Conservation (phyloP, 2,797 vertebrate species). For the Trematomus bernacchii region DNA sequence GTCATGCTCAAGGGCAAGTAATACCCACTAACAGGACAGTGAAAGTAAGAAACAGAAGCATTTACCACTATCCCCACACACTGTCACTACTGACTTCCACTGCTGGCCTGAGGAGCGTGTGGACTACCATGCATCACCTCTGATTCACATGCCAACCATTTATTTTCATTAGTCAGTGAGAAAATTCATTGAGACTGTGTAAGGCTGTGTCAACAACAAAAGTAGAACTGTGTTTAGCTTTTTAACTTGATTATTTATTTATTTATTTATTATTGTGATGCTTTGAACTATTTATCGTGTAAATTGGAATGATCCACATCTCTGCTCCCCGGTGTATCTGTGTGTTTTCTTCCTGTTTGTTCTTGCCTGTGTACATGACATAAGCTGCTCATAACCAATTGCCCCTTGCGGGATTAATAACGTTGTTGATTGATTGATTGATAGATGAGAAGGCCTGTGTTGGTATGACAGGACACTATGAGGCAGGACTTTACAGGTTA, state of each 20-base stretch:
- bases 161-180: slow-evolving; percentile 21
- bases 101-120: neutral
- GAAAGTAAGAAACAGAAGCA: slow-evolving; percentile 3
- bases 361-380: too few species aligned
- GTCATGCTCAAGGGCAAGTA: slow-evolving; percentile 35
- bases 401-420: too few species aligned
- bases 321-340: too few species aligned
- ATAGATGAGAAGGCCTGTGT: neutral
- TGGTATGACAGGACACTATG: slow-evolving; percentile 3
- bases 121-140: slow-evolving; percentile 25
- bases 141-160: neutral
- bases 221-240: slow-evolving; percentile 2
- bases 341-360: too few species aligned
- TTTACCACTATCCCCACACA: neutral
- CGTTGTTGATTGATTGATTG: too few species aligned
- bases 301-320: too few species aligned
- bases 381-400: neutral
- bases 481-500: slow-evolving; percentile 19
- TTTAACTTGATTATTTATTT: too few species aligned
- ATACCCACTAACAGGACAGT: slow-evolving; percentile 14
- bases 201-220: neutral
- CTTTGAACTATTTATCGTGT: too few species aligned
- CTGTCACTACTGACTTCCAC: slow-evolving; percentile 5
- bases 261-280: too few species aligned
- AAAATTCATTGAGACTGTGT: slow-evolving; percentile 10